phyloP scores from a whole-genome alignment of 2,113 vertebrate genomes.

The Colossoma macropomum region DNA sequence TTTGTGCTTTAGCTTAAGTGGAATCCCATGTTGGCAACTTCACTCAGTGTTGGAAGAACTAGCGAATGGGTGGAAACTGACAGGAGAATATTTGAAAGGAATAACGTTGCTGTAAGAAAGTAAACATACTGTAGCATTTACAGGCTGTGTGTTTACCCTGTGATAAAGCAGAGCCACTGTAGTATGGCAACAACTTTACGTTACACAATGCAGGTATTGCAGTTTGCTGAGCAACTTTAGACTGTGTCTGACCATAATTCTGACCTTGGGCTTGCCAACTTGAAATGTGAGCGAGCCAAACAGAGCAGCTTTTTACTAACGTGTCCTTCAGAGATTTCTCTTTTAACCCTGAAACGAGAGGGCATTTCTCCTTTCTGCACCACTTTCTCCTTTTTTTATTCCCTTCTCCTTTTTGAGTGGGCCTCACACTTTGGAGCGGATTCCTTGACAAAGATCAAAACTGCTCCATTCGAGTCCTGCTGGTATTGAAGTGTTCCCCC shows the following conservation, averaged over 20 bases:
- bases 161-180: too few relatives aligned
- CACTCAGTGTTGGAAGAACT: too few relatives aligned
- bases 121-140: too few relatives aligned
- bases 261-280: not conserved
- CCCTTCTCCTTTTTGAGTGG: constrained; percentile 75
- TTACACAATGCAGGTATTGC: not conserved
- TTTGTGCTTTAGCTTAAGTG: too few relatives aligned
- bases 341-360: constrained; percentile 41
- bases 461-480: constrained; percentile 46
- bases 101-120: too few relatives aligned
- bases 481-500: constrained; percentile 60
- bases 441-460: constrained; percentile 86
- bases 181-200: too few relatives aligned
- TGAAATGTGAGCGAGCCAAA: not conserved
- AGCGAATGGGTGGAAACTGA: too few relatives aligned
- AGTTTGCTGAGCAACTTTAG: not conserved
- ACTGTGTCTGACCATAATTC: not conserved
- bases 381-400: constrained; percentile 67
- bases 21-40: too few relatives aligned
- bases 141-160: too few relatives aligned
- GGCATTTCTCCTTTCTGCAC: constrained; percentile 76
- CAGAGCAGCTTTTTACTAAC: not conserved
- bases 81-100: too few relatives aligned
- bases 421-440: constrained; percentile 74
- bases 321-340: constrained; percentile 13